These are phyloP conservation scores for Drosophila repleta DNA, from an alignment of 1,140 invertebrate species.

Conservation along the genomic window DNA sequence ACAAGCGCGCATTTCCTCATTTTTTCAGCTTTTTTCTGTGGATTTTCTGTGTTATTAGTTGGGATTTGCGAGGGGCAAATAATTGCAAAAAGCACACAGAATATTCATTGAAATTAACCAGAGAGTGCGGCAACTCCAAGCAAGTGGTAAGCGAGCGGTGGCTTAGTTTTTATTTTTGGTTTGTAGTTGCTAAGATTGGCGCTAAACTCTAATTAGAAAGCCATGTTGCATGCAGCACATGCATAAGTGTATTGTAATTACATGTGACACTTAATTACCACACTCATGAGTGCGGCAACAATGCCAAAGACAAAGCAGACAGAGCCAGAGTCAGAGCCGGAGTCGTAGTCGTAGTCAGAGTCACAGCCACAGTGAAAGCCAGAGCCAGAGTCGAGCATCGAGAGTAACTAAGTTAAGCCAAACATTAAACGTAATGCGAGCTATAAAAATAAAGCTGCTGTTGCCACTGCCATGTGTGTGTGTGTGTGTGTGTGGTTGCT, in stretches of 20 bases:
- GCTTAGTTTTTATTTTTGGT: slow-evolving; percentile 22
- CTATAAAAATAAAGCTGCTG: slow-evolving; percentile 80
- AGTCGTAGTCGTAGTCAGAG: slow-evolving; percentile 22
- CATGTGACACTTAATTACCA: slow-evolving; percentile 81
- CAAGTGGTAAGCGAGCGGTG: slow-evolving; percentile 7
- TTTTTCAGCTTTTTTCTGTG: slow-evolving; percentile 11
- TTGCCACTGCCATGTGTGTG: slow-evolving; percentile 49
- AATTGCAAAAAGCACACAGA: slow-evolving; percentile 62
- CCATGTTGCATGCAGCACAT: slow-evolving; percentile 57
- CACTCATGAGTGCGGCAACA: slow-evolving; percentile 57
- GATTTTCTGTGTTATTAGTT: slow-evolving; percentile 32
- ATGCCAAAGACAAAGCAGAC: slow-evolving; percentile 37
- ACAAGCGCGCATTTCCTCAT: slow-evolving; percentile 4
- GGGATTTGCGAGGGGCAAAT: slow-evolving; percentile 43
- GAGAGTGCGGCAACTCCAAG: slow-evolving; percentile 10
- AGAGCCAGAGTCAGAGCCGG: slow-evolving; percentile 28
- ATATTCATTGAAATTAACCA: slow-evolving; percentile 74
- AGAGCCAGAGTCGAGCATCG: slow-evolving; percentile 42
- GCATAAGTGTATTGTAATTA: slow-evolving; percentile 82
- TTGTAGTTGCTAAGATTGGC: slow-evolving; percentile 42
- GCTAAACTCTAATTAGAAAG: slow-evolving; percentile 80
- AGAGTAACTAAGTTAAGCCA: slow-evolving; percentile 76
- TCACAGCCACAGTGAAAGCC: slow-evolving; percentile 18
- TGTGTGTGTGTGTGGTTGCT: slow-evolving; percentile 35
- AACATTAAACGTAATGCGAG: slow-evolving; percentile 77